phyloP scores from a whole-genome alignment of 2,797 vertebrate genomes.

The Ambastaia sidthimunki region DNA sequence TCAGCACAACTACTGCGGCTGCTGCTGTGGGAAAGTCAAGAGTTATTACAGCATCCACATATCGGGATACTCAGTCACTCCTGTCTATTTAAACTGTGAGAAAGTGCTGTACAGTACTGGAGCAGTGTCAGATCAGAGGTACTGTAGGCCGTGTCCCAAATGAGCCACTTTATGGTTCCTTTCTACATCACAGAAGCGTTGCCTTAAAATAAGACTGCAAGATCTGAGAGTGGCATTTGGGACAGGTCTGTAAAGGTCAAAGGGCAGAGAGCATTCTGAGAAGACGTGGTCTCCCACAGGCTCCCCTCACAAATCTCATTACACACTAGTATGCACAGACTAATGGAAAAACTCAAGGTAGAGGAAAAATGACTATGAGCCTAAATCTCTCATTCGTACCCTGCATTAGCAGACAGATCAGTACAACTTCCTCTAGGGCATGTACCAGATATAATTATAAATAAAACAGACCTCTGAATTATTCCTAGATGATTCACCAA shows the following conservation, averaged over 20 bases:
- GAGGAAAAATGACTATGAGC: neutral
- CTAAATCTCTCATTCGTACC: neutral
- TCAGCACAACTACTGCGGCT: constrained; percentile 40
- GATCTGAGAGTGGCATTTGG: neutral
- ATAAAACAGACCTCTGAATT: constrained; percentile 3
- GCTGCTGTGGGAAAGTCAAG: constrained; percentile 42
- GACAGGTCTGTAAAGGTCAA: constrained; percentile 1
- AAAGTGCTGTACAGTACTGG: neutral
- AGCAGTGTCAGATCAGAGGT: neutral
- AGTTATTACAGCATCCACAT: constrained; percentile 44
- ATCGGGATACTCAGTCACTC: constrained; percentile 57
- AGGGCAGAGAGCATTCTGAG: constrained; percentile 5
- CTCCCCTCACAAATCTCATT: constrained; percentile 25
- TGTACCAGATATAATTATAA: constrained; percentile 9
- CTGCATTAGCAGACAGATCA: constrained; percentile 3
- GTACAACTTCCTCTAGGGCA: neutral
- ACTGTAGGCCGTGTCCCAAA: neutral
- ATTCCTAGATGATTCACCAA: neutral
- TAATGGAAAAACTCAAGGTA: neutral
- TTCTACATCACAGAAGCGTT: neutral
- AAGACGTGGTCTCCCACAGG: constrained; percentile 25
- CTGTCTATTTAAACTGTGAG: neutral
- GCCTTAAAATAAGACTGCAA: neutral
- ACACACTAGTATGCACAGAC: constrained; percentile 23
- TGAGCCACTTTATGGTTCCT: neutral